A percentile compares a stretch with the other conserved stretches of the same genome.
phyloP scores from a whole-genome alignment of 2,113 vertebrate species.

The Peucedramus taeniatus region DNA sequence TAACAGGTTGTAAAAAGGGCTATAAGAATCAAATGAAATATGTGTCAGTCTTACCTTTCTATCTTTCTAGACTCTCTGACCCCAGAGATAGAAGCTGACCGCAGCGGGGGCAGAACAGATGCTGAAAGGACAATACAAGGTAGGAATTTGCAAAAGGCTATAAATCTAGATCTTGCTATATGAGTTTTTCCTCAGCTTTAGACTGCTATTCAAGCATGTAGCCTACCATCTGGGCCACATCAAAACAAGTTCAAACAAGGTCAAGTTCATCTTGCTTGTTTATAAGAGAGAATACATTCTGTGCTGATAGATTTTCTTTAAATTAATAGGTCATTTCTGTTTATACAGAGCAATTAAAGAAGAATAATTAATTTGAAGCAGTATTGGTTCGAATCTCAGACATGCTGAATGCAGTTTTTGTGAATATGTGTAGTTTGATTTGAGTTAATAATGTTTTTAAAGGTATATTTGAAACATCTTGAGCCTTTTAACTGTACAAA shows the following conservation, averaged over 20 bases:
- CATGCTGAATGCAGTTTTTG: slow-evolving; percentile 48
- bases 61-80: slow-evolving; percentile 96
- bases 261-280: slow-evolving; percentile 91
- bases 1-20: slow-evolving; percentile 75
- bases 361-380: slow-evolving; percentile 74
- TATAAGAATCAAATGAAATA: slow-evolving; percentile 74
- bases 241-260: slow-evolving; percentile 91
- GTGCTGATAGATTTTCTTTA: slow-evolving; percentile 78
- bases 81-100: slow-evolving; percentile 99
- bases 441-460: slow-evolving; percentile 13
- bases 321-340: slow-evolving; percentile 79
- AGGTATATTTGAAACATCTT: background rate
- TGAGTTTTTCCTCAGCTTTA: slow-evolving; percentile 92
- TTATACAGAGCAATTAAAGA: slow-evolving; percentile 75
- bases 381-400: slow-evolving; percentile 51
- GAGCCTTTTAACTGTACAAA: slow-evolving; percentile 9
- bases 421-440: background rate
- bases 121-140: slow-evolving; percentile 99
- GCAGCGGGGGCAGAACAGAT: slow-evolving; percentile 99
- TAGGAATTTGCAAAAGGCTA: slow-evolving; percentile 95
- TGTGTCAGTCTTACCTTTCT: slow-evolving; percentile 85
- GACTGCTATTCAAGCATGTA: slow-evolving; percentile 96
- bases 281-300: slow-evolving; percentile 75
- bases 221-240: slow-evolving; percentile 97
- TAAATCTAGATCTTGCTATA: slow-evolving; percentile 91